These are phyloP conservation scores for Odocoileus virginianus DNA, from an alignment of 2,113 vertebrate species.

Conservation along the genomic window DNA sequence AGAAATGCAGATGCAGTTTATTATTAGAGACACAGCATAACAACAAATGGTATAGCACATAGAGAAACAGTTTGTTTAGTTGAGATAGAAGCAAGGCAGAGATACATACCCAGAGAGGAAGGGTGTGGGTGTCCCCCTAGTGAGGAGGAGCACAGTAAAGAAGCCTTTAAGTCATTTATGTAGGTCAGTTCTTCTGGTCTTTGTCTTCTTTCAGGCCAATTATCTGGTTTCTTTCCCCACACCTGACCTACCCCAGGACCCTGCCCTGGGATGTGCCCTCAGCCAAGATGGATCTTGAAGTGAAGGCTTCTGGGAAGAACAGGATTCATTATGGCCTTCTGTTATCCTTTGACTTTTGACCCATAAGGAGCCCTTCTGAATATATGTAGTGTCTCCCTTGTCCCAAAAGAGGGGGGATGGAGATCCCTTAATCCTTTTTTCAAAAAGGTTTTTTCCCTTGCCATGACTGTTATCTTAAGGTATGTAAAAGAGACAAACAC, in stretches of 20 bases:
- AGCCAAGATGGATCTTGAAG: background rate
- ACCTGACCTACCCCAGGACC: background rate
- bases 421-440: background rate
- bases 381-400: background rate
- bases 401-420: background rate
- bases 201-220: background rate
- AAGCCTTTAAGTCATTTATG: background rate
- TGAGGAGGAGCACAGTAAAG: background rate
- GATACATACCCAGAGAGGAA: background rate
- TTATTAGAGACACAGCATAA: background rate
- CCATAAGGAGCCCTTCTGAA: background rate
- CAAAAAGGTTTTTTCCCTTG: background rate
- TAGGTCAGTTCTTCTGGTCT: background rate
- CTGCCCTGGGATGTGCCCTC: background rate
- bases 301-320: background rate
- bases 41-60: background rate
- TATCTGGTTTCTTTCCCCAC: background rate
- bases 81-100: background rate
- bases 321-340: background rate
- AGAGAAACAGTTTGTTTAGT: background rate
- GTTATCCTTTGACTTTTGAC: background rate
- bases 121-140: background rate
- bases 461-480: background rate
- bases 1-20: background rate
- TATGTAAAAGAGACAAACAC: background rate